Conservation (phyloP, 1,140 invertebrate genomes). For the Melitaea cinxia region DNA sequence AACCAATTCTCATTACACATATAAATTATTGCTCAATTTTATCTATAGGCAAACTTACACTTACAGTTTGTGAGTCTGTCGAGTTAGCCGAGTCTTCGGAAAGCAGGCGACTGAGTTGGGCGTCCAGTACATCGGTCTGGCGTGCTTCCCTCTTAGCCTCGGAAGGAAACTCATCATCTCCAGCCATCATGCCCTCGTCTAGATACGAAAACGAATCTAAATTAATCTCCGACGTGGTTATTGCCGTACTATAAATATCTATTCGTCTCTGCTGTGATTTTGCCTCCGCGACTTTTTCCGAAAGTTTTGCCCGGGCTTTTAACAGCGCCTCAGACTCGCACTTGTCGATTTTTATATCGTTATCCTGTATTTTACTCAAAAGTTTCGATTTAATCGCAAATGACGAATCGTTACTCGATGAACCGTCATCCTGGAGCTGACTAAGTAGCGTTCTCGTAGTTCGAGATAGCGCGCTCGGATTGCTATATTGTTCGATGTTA, state of each 20-base stretch:
- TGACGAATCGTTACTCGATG: slow-evolving; percentile 79
- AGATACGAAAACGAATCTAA: slow-evolving; percentile 80
- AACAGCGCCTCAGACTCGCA: slow-evolving; percentile 69
- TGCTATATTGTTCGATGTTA: slow-evolving; percentile 65
- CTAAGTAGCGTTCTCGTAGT: slow-evolving; percentile 75
- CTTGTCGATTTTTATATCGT: slow-evolving; percentile 54
- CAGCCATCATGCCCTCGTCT: slow-evolving; percentile 74
- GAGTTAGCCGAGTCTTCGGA: slow-evolving; percentile 61
- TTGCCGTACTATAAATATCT: slow-evolving; percentile 78
- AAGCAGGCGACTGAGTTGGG: slow-evolving; percentile 62
- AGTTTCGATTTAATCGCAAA: slow-evolving; percentile 70
- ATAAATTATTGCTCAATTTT: slow-evolving; percentile 67
- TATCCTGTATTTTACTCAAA: slow-evolving; percentile 48
- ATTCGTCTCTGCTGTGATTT: slow-evolving; percentile 71
- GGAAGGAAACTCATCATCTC: slow-evolving; percentile 67
- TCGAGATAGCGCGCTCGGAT: slow-evolving; percentile 60
- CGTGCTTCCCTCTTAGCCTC: slow-evolving; percentile 51
- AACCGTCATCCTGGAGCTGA: slow-evolving; percentile 78
- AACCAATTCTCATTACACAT: slow-evolving; percentile 8
- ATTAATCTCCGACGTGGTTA: slow-evolving; percentile 78
- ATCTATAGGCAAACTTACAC: slow-evolving; percentile 67
- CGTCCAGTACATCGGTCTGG: slow-evolving; percentile 46
- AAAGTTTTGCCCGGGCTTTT: slow-evolving; percentile 71
- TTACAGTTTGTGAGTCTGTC: slow-evolving; percentile 68
- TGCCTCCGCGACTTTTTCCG: slow-evolving; percentile 70